Conservation (phyloP, 2,113 vertebrate species). For the Pyrgilauda ruficollis region DNA sequence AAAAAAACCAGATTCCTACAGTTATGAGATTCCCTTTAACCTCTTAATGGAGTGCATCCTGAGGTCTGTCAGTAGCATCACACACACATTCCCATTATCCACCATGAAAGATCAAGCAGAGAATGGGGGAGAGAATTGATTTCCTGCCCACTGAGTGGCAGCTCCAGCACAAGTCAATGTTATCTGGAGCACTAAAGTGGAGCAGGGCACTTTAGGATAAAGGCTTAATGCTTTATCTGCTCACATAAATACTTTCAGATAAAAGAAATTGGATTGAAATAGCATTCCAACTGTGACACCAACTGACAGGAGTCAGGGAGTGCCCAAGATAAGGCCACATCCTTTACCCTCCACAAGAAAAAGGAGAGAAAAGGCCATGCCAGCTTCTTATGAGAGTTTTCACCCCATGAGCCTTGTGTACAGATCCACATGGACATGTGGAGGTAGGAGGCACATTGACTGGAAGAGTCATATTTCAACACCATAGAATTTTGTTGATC, state of each 20-base stretch:
- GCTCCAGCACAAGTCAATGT: neutral
- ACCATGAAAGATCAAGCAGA: neutral
- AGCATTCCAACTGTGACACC: conserved; percentile 14
- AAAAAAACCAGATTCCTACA: neutral
- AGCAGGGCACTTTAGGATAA: conserved; percentile 9
- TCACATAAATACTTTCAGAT: conserved; percentile 27
- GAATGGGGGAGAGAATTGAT: neutral
- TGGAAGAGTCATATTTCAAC: neutral
- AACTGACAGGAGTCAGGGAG: neutral
- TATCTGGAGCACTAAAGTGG: conserved; percentile 28
- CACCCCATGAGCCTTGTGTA: neutral
- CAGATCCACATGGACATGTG: neutral
- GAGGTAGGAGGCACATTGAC: neutral
- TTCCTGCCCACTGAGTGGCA: neutral
- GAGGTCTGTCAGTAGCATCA: conserved; percentile 54
- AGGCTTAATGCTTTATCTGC: conserved; percentile 18
- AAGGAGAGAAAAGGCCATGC: neutral
- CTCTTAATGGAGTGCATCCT: conserved; percentile 42
- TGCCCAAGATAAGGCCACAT: conserved; percentile 9
- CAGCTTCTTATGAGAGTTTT: neutral
- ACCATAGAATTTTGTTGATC: neutral
- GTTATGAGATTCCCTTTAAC: neutral
- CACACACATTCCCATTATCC: conserved; percentile 28
- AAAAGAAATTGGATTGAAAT: conserved; percentile 43
- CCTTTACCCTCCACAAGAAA: neutral